Evolutionary conservation across 2,888 invertebrate species (phyloP), one percentile per base, ranked within the genome.

Genomic region (Exocentrus adspersus): DNA sequence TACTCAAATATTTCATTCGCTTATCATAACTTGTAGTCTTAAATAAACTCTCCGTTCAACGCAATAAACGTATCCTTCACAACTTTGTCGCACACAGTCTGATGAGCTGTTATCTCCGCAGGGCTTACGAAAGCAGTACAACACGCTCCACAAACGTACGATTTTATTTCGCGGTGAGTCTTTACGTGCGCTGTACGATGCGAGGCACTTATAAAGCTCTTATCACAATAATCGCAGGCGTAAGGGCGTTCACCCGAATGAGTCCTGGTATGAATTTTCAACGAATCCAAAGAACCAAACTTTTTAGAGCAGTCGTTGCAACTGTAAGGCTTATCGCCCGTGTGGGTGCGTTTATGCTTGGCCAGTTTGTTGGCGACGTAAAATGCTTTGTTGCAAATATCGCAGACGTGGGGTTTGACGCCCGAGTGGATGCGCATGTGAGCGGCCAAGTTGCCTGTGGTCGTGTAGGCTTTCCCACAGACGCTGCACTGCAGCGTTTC

Each of bases 281-380:
- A 58, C 30, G 75, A 74, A 4, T 74, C 74, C 32, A 72, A 72
- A 45, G 75, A 74, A 14, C 74, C 73, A 37, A 76, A 75, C 7
- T 72, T 64, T 46, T 70, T 68, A 51, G 62, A 70, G 50, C 73
- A 73, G 43, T 68, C 60, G 32, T 54, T 65, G 37, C 73, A 73
- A 19, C 62, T 59, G 56, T 69, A 73, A 3, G 70, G 68, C 21
- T 68, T 43, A 5, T 63, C 51, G 0, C 63, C 58, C 20, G 58
- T 63, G 41, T 63, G 63, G 12, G 78, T 79, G 17, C 80, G 73
- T 65, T 78, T 76, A 67, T 81, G 81, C 60, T 81, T 81, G n/a
- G 70, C 69, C 19, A 76, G 53, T 66, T 74, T 75, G 42, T 74
- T 75, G 2, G 74, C 70, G 2, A 73, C 72, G 56, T 75, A 75